Evolutionary conservation across 2,888 invertebrate genomes (phyloP).

Genomic region (Caenorhabditis sulstoni): DNA sequence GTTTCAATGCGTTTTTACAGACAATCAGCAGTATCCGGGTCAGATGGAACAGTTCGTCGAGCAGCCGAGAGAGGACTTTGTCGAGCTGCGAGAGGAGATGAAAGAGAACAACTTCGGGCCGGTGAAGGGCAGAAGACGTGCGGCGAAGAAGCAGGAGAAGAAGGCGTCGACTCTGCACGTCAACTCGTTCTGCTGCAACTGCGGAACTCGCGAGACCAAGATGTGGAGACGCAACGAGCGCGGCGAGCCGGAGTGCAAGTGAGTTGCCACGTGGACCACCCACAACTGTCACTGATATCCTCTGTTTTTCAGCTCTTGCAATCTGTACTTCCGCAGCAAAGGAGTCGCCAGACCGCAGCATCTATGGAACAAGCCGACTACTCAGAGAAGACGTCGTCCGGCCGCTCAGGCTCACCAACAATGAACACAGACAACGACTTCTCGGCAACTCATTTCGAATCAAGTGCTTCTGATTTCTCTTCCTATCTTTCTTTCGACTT

Average conservation of each 20-base stretch:
- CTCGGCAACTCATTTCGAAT: no score
- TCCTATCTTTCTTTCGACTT: no score
- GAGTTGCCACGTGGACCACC: constrained; percentile 1
- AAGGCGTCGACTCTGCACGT: constrained; percentile 23
- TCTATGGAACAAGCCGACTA: neutral
- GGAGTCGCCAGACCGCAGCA: neutral
- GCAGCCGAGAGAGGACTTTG: no score
- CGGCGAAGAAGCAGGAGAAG: neutral
- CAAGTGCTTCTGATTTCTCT: no score
- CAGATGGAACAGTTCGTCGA: no score
- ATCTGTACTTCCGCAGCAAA: constrained; percentile 12
- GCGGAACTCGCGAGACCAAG: constrained; percentile 41
- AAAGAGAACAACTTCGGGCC: no score
- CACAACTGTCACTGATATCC: neutral
- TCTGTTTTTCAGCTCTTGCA: constrained; percentile 40
- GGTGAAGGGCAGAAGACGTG: no score
- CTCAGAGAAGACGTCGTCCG: neutral
- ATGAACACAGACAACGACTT: no score
- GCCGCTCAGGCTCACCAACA: neutral
- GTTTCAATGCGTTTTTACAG: no score
- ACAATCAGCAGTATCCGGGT: no score
- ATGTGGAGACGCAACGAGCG: constrained; percentile 33
- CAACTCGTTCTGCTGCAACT: constrained; percentile 31
- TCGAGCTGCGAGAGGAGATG: no score
- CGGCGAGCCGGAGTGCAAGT: constrained; percentile 51